A percentile compares a stretch with the other conserved stretches of the same genome.
phyloP scores from a whole-genome alignment of 2,797 vertebrate genomes.

The Scolopax rusticola region DNA sequence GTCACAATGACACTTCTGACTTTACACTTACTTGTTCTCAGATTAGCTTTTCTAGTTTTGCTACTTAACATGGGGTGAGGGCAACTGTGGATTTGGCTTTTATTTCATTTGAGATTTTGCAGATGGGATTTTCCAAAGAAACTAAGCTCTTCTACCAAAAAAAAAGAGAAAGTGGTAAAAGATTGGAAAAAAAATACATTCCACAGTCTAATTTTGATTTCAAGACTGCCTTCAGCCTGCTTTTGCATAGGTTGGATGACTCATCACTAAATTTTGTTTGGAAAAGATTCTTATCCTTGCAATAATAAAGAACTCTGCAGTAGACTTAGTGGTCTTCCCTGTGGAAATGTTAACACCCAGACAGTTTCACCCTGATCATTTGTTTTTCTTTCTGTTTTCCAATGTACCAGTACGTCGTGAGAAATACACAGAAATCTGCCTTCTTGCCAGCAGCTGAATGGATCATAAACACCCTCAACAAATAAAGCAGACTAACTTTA shows the following conservation, averaged over 20 bases:
- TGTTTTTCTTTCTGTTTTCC: background rate
- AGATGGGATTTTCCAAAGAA: background rate
- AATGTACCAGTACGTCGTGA: background rate
- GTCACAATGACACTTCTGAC: background rate
- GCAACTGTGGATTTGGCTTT: background rate
- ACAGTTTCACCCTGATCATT: background rate
- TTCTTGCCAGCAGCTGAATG: background rate
- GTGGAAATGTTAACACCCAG: background rate
- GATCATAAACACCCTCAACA: background rate
- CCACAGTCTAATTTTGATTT: background rate
- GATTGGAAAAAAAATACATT: fast-evolving
- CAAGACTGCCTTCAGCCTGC: background rate
- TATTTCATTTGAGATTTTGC: background rate
- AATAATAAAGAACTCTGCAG: background rate
- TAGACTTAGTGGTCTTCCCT: background rate
- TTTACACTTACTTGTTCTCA: background rate
- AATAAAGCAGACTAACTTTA: background rate
- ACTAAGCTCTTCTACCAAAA: background rate
- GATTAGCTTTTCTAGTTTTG: background rate
- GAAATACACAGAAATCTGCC: background rate
- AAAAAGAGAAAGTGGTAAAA: background rate
- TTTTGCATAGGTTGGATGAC: background rate
- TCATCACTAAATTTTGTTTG: background rate
- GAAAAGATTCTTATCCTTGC: background rate
- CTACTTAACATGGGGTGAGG: background rate